Evolutionary conservation across 1,140 invertebrate genomes (phyloP).

Genomic region (Drosophila orosa): DNA sequence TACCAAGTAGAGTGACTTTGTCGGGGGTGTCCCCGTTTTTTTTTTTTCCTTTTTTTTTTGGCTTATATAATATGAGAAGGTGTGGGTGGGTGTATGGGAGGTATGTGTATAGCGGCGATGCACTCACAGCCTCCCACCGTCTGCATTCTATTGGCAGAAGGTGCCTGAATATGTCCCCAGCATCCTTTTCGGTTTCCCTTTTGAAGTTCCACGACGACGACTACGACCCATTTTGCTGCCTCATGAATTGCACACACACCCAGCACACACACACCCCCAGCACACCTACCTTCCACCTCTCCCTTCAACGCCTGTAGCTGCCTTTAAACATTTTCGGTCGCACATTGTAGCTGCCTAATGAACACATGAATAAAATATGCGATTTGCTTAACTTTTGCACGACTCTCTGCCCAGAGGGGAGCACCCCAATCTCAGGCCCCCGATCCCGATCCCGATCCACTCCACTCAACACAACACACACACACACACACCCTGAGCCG

Average conservation of each 20-base stretch:
- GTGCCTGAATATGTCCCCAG: constrained; percentile 44
- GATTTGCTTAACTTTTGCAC: constrained; percentile 82
- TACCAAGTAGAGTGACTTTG: constrained; percentile 61
- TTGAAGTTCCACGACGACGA: constrained; percentile 74
- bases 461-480: too few relatives aligned
- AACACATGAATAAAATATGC: constrained; percentile 83
- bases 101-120: constrained; percentile 18
- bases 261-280: constrained; percentile 7
- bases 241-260: constrained; percentile 57
- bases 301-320: constrained; percentile 19
- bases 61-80: constrained; percentile 35
- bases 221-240: constrained; percentile 76
- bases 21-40: constrained; percentile 50
- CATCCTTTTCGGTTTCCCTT: constrained; percentile 66
- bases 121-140: constrained; percentile 35
- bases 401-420: constrained; percentile 47
- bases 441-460: constrained; percentile 5
- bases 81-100: not conserved
- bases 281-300: constrained; percentile 9
- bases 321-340: constrained; percentile 83
- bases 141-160: constrained; percentile 60
- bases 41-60: constrained; percentile 4
- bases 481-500: not conserved
- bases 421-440: constrained; percentile 10
- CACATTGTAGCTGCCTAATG: constrained; percentile 82